Evolutionary conservation across 2,888 invertebrate species (phyloP), one percentile per base, ranked within the genome.

Genomic region (Sphinx pinastri): DNA sequence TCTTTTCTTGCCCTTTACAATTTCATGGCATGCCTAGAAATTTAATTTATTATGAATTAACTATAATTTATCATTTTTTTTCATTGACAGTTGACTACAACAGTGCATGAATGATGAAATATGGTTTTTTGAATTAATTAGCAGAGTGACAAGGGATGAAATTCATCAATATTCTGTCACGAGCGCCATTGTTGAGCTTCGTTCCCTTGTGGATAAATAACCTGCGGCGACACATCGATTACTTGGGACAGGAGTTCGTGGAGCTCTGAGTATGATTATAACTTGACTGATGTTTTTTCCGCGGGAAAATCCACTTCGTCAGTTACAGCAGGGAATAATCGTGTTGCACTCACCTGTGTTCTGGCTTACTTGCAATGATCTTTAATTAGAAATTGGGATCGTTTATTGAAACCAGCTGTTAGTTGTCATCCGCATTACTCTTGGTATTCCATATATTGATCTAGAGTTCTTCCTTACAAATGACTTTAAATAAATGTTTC

Each of bases 1-100:
- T n/a, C 7, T n/a, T 55, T 49, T 12, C 55, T 55, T 19, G 55
- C 19, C 19, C 16, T 55, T 55, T 55, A 16, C 8, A 54, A 54
- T 19, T 55, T 55, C 55, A 55, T 7, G 55, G 55, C 16, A 55
- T 8, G 19, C 2, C 55, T 55, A 55, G 8, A 55, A 19, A 19
- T 54, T n/a, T 14, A 19, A 19, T 16, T 16, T 19, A 8, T 19
- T n/a, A 10, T 12, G 16, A 16, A 63, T 63, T 47, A 63, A 47
- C 47, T 47, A 16, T 49, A 47, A 63, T 63, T 63, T 49, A 63
- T 63, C 63, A 63, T 47, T 12, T 47, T 63, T 47, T 19, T 45
- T 45, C n/a, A 63, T 19, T 16, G 47, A 16, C 38, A 38, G 12
- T 63, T 47, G 47, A 63, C 19, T 19, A 19, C 47, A 19, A 47